phyloP scores from a whole-genome alignment of 2,888 invertebrate species.

The Mesoligia furuncula region DNA sequence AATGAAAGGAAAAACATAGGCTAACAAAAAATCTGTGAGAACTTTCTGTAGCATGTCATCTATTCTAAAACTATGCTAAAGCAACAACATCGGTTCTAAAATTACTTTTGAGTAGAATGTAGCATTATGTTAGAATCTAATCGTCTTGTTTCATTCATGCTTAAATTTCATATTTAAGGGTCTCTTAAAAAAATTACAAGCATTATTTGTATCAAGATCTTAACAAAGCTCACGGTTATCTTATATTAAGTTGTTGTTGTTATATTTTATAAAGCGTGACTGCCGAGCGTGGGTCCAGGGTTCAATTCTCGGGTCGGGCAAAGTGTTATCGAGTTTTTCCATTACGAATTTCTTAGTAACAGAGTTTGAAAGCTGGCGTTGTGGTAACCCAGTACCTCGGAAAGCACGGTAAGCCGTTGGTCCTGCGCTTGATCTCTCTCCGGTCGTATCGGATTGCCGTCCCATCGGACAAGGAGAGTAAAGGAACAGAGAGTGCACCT shows the following conservation, averaged over 20 bases:
- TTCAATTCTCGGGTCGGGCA: not conserved
- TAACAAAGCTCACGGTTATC: not conserved
- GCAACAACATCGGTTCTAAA: not conserved
- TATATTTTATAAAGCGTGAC: too few species aligned
- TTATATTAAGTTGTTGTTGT: not conserved
- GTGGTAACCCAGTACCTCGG: not conserved
- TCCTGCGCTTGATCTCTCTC: not conserved
- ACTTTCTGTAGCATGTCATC: not conserved
- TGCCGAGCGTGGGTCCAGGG: not conserved
- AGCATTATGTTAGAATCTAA: not conserved
- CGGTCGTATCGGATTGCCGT: not conserved
- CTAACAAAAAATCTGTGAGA: not conserved
- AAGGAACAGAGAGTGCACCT: not conserved
- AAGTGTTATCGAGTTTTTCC: not conserved
- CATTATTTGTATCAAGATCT: not conserved
- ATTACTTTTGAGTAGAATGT: not conserved
- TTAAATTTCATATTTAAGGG: not conserved
- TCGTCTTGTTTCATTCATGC: not conserved
- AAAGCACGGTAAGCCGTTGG: not conserved
- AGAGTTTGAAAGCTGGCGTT: not conserved
- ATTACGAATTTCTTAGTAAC: not conserved
- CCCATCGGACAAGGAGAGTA: not conserved
- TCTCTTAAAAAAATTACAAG: not conserved
- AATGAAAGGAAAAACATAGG: too few species aligned
- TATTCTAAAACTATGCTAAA: not conserved